Conservation (phyloP, 30 jellyfish, hydroid and myxozoan genomes). For the Chrysaora quinquecirrha region DNA sequence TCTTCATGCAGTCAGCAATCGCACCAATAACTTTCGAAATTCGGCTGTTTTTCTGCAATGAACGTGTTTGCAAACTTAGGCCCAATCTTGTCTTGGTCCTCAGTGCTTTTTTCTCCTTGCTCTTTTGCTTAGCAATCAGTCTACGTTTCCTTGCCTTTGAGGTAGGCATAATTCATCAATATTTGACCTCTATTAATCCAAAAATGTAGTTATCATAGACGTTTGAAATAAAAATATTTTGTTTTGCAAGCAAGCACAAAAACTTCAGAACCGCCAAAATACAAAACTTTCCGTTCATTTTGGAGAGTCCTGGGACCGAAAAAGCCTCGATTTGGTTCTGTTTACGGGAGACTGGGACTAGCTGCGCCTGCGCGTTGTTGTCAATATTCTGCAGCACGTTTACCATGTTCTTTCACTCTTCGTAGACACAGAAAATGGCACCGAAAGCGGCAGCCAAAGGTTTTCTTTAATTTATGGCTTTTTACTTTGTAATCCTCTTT, state of each 20-base stretch:
- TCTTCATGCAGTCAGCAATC: constrained; percentile 10
- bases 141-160: constrained; percentile 56
- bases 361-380: constrained; percentile 58
- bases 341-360: constrained; percentile 19
- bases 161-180: constrained; percentile 57
- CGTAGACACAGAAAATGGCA: constrained; percentile 43
- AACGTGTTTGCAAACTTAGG: not conserved
- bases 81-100: constrained; percentile 38
- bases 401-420: constrained; percentile 31
- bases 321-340: not conserved
- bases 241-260: too few relatives aligned
- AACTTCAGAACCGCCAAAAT: not conserved
- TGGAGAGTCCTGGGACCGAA: not conserved
- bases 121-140: constrained; percentile 35
- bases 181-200: too few relatives aligned
- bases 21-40: not conserved
- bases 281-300: not conserved
- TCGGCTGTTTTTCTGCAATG: constrained; percentile 20
- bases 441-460: constrained; percentile 78
- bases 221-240: too few relatives aligned
- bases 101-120: constrained; percentile 40
- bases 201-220: too few relatives aligned
- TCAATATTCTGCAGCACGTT: constrained; percentile 37
- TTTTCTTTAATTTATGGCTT: too few relatives aligned
- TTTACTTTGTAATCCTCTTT: too few relatives aligned